Evolutionary conservation across 1,140 invertebrate genomes (phyloP), one percentile per base, ranked within the genome.

Genomic region (Tenebrio molitor): DNA sequence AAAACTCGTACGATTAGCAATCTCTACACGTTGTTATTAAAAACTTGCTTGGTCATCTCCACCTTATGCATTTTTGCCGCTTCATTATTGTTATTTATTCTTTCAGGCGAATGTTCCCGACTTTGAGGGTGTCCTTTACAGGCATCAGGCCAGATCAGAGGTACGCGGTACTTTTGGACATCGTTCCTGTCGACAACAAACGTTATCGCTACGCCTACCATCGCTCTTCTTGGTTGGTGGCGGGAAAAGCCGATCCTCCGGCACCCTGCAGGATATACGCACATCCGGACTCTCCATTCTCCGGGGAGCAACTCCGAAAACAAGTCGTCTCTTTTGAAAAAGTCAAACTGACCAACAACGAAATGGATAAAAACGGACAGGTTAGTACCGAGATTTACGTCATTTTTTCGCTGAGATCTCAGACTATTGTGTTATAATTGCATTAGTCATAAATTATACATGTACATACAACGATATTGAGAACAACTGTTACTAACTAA

Each of bases 281-380:
- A 58, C 98, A 99, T 88, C 97, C 97, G 2, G 98, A 99, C 85
- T 97, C 95, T 50, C 97, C 98, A 50, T 99, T 96, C 86, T 96
- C 93, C 74, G 97, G 96, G 34, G 97, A 99, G 82, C 96, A 98
- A 84, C 88, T 99, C 23, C 87, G 92, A 76, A 98, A 98, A 85
- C 97, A 99, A 86, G 95, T 98, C 79, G 95, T 99, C 79, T 97
- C 96, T 73, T 99, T 99, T 85, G 98, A 99, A 88, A 99, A 99
- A 87, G 95, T 99, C 83, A 99, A 99, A 85, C 90, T 99, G 74
- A 99, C 97, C 83, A 99, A 99, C 86, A 99, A 99, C 86, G 96
- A 98, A 84, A 95, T 98, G 92, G 97, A 99, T 85, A 98, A 97
- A 84, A 95, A 96, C 82, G 97, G 97, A 85, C 97, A 99, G 90